A percentile compares a stretch with the other conserved stretches of the same genome.
Conservation (phyloP, 2,888 invertebrate species). For the Tenthredo amoena region DNA sequence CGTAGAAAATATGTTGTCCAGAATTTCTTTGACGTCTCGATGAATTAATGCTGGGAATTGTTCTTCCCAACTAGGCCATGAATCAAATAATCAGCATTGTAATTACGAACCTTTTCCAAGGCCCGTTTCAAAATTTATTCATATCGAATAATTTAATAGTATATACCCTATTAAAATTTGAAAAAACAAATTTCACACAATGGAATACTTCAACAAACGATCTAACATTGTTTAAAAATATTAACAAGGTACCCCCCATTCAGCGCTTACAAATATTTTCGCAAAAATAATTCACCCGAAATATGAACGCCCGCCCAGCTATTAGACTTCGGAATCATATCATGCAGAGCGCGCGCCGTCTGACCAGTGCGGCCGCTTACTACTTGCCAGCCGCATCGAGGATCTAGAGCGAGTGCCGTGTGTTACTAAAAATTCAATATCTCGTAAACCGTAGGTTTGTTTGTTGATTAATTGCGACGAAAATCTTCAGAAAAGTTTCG, state of each 20-base stretch:
- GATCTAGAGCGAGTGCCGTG: neutral
- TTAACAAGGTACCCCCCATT: neutral
- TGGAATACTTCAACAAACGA: neutral
- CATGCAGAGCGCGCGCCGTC: neutral
- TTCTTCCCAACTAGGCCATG: neutral
- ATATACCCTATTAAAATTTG: neutral
- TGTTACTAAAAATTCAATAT: neutral
- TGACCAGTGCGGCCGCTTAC: slow-evolving; percentile 25
- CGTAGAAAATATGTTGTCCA: neutral
- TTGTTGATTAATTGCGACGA: neutral
- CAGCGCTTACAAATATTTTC: neutral
- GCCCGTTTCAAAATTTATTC: neutral
- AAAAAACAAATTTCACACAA: neutral
- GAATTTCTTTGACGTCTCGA: slow-evolving; percentile 24
- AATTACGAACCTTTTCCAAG: neutral
- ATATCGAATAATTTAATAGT: neutral
- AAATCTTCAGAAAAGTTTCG: neutral
- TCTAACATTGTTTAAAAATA: neutral
- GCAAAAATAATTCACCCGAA: neutral
- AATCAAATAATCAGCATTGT: neutral
- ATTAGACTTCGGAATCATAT: neutral
- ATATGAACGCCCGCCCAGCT: neutral
- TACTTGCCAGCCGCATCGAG: slow-evolving; percentile 1
- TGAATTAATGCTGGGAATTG: neutral
- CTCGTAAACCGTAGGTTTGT: neutral